phyloP scores from a whole-genome alignment of 2,113 vertebrate genomes.

The Porphyrio hochstetteri region DNA sequence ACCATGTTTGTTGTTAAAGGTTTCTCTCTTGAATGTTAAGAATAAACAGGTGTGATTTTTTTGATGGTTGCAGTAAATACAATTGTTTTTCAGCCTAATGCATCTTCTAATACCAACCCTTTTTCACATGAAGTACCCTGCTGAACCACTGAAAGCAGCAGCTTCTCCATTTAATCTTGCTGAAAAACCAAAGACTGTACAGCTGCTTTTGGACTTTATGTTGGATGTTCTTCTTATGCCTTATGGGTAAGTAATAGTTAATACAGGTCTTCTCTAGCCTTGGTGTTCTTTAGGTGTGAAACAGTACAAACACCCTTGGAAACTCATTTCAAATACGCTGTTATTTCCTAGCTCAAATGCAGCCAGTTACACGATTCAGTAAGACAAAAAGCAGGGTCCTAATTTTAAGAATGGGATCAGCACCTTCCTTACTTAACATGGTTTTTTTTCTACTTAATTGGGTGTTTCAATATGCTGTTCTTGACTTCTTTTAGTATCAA shows the following conservation, averaged over 20 bases:
- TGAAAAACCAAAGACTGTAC: constrained; percentile 97
- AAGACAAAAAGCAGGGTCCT: neutral
- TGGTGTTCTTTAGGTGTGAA: neutral
- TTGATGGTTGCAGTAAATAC: constrained; percentile 75
- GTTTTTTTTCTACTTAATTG: neutral
- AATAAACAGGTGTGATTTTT: constrained; percentile 17
- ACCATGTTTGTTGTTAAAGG: neutral
- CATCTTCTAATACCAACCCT: constrained; percentile 97
- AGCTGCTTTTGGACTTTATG: constrained; percentile 98
- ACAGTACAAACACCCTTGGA: neutral
- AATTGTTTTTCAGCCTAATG: constrained; percentile 90
- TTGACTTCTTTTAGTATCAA: neutral
- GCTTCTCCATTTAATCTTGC: constrained; percentile 90
- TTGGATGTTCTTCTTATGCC: constrained; percentile 98
- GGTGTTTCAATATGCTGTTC: neutral
- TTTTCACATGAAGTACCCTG: constrained; percentile 96
- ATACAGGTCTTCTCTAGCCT: neutral
- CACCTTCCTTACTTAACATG: neutral
- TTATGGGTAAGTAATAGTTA: constrained; percentile 87
- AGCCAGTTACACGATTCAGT: neutral
- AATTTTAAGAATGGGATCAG: neutral
- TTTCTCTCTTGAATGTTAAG: constrained; percentile 58
- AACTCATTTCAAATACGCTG: neutral
- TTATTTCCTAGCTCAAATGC: neutral
- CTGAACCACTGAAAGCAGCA: constrained; percentile 85